Base-by-base conservation (phyloP, 2,888 invertebrate genomes). In the Sepioteuthis lessoniana region DNA sequence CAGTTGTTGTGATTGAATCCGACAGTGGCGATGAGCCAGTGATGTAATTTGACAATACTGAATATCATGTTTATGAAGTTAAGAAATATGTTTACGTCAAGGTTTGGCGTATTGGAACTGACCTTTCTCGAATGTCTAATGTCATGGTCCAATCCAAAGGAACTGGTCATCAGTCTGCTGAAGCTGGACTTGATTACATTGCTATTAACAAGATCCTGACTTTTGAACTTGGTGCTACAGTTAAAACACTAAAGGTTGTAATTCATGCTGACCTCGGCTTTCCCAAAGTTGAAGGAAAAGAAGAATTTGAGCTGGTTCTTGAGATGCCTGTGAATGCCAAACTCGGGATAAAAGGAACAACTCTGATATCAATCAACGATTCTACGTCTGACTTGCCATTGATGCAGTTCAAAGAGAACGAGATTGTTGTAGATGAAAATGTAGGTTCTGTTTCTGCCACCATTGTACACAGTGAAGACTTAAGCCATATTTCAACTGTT, bases 261-360 rank as follows among this genome's bases (percentile, higher is more conserved):
- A 97, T 97, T 76, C 94, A 97, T 90, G 97, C 97, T 95, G 97
- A 97, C 95, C 95, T 97, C 16, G 97, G 97, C 47, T 95, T 96
- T 93, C 97, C 97, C 0, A 94, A 95, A 4, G 95, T 97, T n/a
- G 97, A 97, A 95, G 97, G 97, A 5, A 94, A 95, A 8, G 97
- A 97, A 95, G 96, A 95, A 2, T 97, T 97, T 94, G 95, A 96
- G 95, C 95, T 97, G 28, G 95, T 96, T 21, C 96, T 97, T 50
- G 95, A 96, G 3, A 96, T 96, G 96, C 97, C 97, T 4, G 95
- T 95, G 91, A 96, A 96, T 94, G 97, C 96, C 91, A 95, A 95
- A n/a, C 95, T 97, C 4, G 97, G 97, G 8, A 95, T 96, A 90
- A 97, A 97, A 13, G 95, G 95, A 50, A 95, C 94, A 16, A 95